Conservation (phyloP, 2,113 vertebrate genomes). For the Oriolus oriolus region DNA sequence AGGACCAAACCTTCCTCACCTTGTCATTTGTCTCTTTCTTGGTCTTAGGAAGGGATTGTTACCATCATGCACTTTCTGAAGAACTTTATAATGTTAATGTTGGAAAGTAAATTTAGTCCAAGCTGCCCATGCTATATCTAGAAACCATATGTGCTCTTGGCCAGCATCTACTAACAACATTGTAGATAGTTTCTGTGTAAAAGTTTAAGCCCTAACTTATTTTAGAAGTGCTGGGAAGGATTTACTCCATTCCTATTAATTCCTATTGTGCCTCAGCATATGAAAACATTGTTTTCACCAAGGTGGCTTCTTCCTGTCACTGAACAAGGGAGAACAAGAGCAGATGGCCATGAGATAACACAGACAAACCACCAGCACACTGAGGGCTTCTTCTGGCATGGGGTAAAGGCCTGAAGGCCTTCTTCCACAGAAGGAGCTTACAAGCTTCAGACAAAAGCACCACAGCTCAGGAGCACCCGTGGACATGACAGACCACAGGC, state of each 20-base stretch:
- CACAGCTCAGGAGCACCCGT: rapidly evolving
- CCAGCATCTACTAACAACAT: background rate
- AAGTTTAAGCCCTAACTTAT: background rate
- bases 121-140: background rate
- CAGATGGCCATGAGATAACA: background rate
- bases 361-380: background rate
- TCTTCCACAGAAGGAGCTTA: background rate
- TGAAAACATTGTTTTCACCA: background rate
- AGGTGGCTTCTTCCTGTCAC: background rate
- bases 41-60: background rate
- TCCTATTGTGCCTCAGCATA: background rate
- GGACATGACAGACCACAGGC: too few species aligned
- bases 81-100: background rate
- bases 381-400: background rate
- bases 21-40: background rate
- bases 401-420: background rate
- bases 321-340: background rate
- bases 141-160: background rate
- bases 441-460: background rate
- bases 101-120: background rate
- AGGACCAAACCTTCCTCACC: background rate
- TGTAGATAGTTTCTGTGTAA: background rate
- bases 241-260: background rate
- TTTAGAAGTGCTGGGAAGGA: background rate
- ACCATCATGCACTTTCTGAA: background rate